A percentile compares a stretch with the other conserved stretches of the same genome.
phyloP scores from a whole-genome alignment of 2,888 invertebrate genomes.

The Nineta flava region DNA sequence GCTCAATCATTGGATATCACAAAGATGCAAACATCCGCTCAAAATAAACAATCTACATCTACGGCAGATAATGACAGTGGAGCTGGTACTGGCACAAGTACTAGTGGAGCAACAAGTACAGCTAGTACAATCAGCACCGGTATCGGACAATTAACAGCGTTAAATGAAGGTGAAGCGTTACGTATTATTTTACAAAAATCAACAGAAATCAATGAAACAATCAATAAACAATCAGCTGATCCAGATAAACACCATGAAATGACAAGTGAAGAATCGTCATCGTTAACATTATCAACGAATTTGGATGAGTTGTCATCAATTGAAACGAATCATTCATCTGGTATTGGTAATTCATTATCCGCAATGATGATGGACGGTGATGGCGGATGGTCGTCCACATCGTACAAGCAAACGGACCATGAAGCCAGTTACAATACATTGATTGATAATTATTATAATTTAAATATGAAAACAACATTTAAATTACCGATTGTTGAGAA shows the following conservation, averaged over 20 bases:
- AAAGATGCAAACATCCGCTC: not conserved
- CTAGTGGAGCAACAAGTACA: slow-evolving; percentile 14
- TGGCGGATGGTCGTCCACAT: slow-evolving; percentile 43
- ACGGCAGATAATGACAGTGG: slow-evolving; percentile 52
- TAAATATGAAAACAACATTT: not conserved
- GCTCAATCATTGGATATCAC: slow-evolving; percentile 34
- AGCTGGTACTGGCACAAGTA: slow-evolving; percentile 45
- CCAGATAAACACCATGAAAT: no score
- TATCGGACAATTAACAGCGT: slow-evolving; percentile 33
- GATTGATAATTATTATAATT: slow-evolving; percentile 34
- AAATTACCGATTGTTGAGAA: not conserved
- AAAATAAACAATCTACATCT: not conserved
- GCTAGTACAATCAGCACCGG: slow-evolving; percentile 25
- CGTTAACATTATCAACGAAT: no score
- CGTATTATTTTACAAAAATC: slow-evolving; percentile 46
- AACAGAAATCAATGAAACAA: slow-evolving; percentile 16
- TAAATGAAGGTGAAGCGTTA: slow-evolving; percentile 57
- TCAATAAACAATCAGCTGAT: no score
- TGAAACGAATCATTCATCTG: slow-evolving; percentile 10
- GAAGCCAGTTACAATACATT: slow-evolving; percentile 41
- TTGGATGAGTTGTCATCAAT: slow-evolving; percentile 10
- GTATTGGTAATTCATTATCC: slow-evolving; percentile 47
- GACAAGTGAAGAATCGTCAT: no score
- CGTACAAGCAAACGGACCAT: slow-evolving; percentile 18
- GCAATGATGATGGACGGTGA: slow-evolving; percentile 23